Evolutionary conservation across 1,140 invertebrate genomes (phyloP), one percentile per base, ranked within the genome.

Genomic region (Cotesia chilonis): DNA sequence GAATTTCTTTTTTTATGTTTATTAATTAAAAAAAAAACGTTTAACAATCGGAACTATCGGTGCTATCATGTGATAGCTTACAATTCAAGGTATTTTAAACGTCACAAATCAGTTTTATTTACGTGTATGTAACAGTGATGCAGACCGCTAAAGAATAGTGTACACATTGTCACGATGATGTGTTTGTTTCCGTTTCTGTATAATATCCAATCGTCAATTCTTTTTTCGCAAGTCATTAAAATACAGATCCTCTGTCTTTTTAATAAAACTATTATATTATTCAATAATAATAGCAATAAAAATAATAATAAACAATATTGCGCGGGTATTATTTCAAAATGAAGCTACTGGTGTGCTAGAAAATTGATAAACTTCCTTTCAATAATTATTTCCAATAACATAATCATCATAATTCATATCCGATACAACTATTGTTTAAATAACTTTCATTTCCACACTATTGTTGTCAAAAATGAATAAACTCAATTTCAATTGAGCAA

Each of bases 191-290:
- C 57, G 57, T 59, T 59, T 2, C 28, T 28, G 28, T 28, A 28
- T 28, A 28, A 28, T 28, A 28, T 28, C 28, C 57, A 59, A 59
- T 59, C 57, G 28, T 59, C 28, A 3, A 59, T 20, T 28, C 2
- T 7, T 59, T 10, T 68, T 68, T 68, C 66, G 51, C 66, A 68
- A 68, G 66, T 68, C 66, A 68, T 68, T 68, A 68, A 59, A 66
- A 68, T 68, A 35, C 20, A 68, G 20, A 68, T 68, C 20, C 41
- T 47, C 41, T 47, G 10, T 10, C 10, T 2, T 47, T 9, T 9
- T 47, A 47, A 47, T 47, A 47, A 47, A 2, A 10, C 10, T 47
- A 47, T 47, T 47, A 6, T 47, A 47, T 47, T 47, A 47, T 47
- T 7, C 41, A 47, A 6, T 47, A 7, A 47, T 47, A 47, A 28